Percentiles rank a stretch among this genome's conserved stretches.
Conservation (phyloP, 2,888 invertebrate species). For the Agapostemon virescens region DNA sequence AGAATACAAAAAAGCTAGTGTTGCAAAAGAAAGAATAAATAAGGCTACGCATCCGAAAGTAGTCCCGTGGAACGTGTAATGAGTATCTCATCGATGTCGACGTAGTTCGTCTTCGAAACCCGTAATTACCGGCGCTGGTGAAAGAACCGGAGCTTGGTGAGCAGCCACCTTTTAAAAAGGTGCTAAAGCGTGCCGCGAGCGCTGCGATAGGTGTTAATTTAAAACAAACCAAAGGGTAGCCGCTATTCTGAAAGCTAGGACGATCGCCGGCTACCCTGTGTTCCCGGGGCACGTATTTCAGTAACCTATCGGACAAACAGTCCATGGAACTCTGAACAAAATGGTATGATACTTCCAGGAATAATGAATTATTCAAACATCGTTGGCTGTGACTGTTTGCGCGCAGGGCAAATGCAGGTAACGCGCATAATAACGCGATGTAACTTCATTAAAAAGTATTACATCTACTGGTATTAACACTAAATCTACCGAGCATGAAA, state of each 20-base stretch:
- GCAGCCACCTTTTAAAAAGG: conserved; percentile 72
- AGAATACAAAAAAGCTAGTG: conserved; percentile 7
- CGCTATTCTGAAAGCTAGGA: conserved; percentile 63
- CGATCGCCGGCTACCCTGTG: conserved; percentile 41
- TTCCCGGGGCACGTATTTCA: conserved; percentile 31
- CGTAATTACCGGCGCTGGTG: conserved; percentile 66
- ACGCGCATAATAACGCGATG: neutral
- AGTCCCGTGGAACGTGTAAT: conserved; percentile 54
- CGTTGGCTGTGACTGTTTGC: neutral
- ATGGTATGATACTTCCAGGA: neutral
- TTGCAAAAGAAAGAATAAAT: neutral
- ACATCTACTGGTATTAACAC: neutral
- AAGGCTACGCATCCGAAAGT: conserved; percentile 9
- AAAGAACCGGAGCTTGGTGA: conserved; percentile 55
- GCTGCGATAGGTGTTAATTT: conserved; percentile 75
- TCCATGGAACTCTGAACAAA: neutral
- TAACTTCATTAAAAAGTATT: neutral
- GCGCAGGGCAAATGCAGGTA: neutral
- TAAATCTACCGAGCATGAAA: too few relatives aligned
- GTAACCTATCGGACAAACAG: conserved; percentile 42
- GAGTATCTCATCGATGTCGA: conserved; percentile 64
- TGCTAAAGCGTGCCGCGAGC: conserved; percentile 77
- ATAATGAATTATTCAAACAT: conserved; percentile 4
- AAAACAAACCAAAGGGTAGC: conserved; percentile 76
- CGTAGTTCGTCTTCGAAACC: conserved; percentile 53